A percentile compares a stretch with the other conserved stretches of the same genome.
Evolutionary conservation across 2,113 vertebrate species (phyloP).

Genomic region (Recurvirostra avosetta): DNA sequence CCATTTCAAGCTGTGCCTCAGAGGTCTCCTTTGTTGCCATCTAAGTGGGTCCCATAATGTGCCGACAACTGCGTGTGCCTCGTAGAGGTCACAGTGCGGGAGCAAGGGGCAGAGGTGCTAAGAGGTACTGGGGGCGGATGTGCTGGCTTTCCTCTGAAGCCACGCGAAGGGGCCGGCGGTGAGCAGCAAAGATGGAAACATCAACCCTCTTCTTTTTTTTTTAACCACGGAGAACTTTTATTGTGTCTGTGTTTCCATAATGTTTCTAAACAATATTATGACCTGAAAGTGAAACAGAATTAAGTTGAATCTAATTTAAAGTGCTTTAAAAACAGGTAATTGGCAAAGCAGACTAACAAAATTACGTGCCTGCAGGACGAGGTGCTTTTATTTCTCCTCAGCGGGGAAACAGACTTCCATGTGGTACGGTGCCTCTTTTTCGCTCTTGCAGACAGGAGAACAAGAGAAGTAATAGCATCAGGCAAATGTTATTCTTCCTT

Average conservation of each 20-base stretch:
- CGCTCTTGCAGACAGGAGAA: background rate
- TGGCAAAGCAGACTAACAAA: constrained; percentile 35
- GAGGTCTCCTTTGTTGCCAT: background rate
- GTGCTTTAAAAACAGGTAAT: constrained; percentile 40
- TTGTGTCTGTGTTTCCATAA: background rate
- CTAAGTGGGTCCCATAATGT: background rate
- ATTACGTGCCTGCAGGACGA: background rate
- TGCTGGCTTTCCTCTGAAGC: background rate
- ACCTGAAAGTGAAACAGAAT: constrained; percentile 37
- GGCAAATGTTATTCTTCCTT: constrained; percentile 26
- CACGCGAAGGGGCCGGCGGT: background rate
- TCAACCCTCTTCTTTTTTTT: background rate
- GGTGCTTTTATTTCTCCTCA: constrained; percentile 31
- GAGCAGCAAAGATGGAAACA: background rate
- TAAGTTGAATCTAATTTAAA: constrained; percentile 44
- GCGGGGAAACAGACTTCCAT: background rate
- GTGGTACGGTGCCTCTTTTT: background rate
- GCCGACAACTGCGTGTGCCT: background rate
- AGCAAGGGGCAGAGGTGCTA: background rate
- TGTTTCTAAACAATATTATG: constrained; percentile 29
- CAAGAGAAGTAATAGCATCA: constrained; percentile 22
- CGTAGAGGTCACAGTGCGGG: background rate
- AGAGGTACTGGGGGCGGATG: accelerated
- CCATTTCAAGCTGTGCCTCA: accelerated
- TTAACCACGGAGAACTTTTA: background rate